phyloP scores from a whole-genome alignment of 2,888 invertebrate genomes.

The Bimastos eiseni region DNA sequence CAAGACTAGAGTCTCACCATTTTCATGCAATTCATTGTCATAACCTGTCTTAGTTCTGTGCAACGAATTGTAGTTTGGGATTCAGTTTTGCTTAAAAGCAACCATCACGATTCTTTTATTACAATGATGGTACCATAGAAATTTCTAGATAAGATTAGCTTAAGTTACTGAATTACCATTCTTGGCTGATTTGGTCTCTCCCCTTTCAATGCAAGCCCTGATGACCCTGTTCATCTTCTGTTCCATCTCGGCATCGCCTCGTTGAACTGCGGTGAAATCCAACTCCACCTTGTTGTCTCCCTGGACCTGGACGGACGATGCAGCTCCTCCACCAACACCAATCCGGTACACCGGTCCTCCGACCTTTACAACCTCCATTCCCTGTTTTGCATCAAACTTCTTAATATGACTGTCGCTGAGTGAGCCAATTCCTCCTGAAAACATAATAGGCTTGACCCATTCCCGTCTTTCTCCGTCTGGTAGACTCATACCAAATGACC shows the following conservation, averaged over 20 bases:
- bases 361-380: slow-evolving; percentile 88
- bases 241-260: slow-evolving; percentile 97
- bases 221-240: slow-evolving; percentile 93
- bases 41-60: neutral
- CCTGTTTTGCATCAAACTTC: slow-evolving; percentile 75
- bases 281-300: slow-evolving; percentile 75
- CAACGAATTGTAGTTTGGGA: neutral
- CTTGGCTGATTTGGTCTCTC: slow-evolving; percentile 61
- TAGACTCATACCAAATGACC: slow-evolving; percentile 82
- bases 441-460: slow-evolving; percentile 98
- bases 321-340: slow-evolving; percentile 97
- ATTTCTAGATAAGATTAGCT: neutral
- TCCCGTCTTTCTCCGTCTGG: slow-evolving; percentile 74
- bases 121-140: neutral
- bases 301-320: slow-evolving; percentile 80
- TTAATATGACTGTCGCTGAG: slow-evolving; percentile 81
- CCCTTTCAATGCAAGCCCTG: slow-evolving; percentile 84
- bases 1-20: neutral
- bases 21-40: neutral
- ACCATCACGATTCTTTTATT: neutral
- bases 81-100: neutral
- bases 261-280: slow-evolving; percentile 95
- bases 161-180: neutral
- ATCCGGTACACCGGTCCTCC: slow-evolving; percentile 97
- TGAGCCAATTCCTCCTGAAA: slow-evolving; percentile 91